Conservation (phyloP, 2,113 vertebrate species). For the Gobiocypris rarus region DNA sequence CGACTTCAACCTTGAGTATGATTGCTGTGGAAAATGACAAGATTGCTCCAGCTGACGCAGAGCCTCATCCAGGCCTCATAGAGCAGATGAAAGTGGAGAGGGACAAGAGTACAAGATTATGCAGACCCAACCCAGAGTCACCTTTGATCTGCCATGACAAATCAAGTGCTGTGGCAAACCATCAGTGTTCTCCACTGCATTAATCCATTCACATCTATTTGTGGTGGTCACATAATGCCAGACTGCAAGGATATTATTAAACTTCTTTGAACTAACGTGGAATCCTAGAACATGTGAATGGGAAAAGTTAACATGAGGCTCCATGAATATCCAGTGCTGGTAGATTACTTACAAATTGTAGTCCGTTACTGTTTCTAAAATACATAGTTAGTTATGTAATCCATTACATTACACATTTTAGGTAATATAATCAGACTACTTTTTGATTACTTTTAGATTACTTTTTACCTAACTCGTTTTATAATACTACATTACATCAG, state of each 20-base stretch:
- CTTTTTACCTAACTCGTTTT: too few species aligned
- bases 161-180: slow-evolving; percentile 20
- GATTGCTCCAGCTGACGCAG: slow-evolving; percentile 41
- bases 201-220: slow-evolving; percentile 11
- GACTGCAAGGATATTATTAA: not conserved
- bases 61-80: slow-evolving; percentile 25
- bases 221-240: slow-evolving; percentile 6
- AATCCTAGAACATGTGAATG: not conserved
- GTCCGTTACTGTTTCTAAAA: too few species aligned
- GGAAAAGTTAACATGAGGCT: not conserved
- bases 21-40: slow-evolving; percentile 54
- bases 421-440: too few species aligned
- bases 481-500: too few species aligned
- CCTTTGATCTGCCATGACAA: slow-evolving; percentile 51
- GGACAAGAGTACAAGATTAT: slow-evolving; percentile 33
- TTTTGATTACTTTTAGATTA: too few species aligned
- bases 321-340: too few species aligned
- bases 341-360: too few species aligned
- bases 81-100: slow-evolving; percentile 49
- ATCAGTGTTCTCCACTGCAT: slow-evolving; percentile 12
- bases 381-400: too few species aligned
- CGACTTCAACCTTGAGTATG: slow-evolving; percentile 55
- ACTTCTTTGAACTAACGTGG: not conserved
- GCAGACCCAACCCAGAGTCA: slow-evolving; percentile 35
- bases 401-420: too few species aligned